These are phyloP conservation scores for Eurystomus glaucurus DNA, from an alignment of 2,797 vertebrate genomes.

Conservation along the genomic window DNA sequence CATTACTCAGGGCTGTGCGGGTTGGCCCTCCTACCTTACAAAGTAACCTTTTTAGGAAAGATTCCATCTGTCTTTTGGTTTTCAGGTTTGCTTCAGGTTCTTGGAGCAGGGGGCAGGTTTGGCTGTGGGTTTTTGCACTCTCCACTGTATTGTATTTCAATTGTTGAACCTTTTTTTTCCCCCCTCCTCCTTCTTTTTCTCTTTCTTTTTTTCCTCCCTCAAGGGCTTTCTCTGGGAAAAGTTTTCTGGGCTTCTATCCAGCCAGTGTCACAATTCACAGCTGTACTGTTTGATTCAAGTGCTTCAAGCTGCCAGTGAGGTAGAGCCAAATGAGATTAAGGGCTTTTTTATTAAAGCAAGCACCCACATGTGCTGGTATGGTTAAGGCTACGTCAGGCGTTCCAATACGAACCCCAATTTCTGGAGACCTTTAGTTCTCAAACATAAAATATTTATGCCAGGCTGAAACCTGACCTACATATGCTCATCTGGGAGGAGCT, in stretches of 20 bases:
- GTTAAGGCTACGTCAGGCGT: neutral
- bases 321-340: conserved; percentile 78
- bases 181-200: neutral
- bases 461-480: conserved; percentile 50
- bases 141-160: conserved; percentile 8
- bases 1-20: neutral
- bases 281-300: conserved; percentile 76
- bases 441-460: conserved; percentile 53
- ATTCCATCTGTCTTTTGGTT: neutral
- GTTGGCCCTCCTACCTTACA: neutral
- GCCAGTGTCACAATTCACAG: conserved; percentile 75
- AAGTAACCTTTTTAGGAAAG: conserved; percentile 34
- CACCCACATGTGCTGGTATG: conserved; percentile 19
- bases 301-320: conserved; percentile 75
- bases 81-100: neutral
- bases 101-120: neutral
- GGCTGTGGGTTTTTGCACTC: conserved; percentile 3
- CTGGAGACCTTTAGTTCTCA: conserved; percentile 7
- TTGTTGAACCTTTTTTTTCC: neutral
- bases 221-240: conserved; percentile 75
- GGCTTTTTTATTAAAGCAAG: conserved; percentile 73
- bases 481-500: conserved; percentile 51
- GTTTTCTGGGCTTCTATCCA: conserved; percentile 73
- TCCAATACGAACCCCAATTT: conserved; percentile 45
- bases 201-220: neutral